phyloP scores from a whole-genome alignment of 2,113 vertebrate species.

The Bagarius yarrelli region DNA sequence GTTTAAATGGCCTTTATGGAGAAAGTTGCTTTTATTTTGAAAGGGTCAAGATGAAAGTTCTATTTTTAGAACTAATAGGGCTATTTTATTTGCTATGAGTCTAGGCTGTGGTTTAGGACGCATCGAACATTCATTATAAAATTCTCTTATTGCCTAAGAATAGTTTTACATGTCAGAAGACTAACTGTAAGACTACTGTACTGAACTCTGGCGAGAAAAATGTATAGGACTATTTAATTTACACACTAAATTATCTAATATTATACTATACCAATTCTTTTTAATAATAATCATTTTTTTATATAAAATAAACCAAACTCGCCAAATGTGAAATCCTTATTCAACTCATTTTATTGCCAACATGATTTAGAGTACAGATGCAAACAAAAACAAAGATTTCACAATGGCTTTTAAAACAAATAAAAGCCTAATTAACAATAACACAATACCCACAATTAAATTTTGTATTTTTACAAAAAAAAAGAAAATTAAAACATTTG shows the following conservation, averaged over 20 bases:
- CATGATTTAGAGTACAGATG: constrained; percentile 74
- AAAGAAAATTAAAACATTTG: constrained; percentile 69
- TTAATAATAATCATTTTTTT: background rate
- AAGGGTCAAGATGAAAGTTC: background rate
- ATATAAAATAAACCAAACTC: constrained; percentile 29
- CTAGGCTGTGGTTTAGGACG: constrained; percentile 6
- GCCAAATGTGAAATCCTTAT: constrained; percentile 55
- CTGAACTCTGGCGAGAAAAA: background rate
- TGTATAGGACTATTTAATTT: too few species aligned
- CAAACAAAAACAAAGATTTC: constrained; percentile 65
- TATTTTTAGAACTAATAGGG: background rate
- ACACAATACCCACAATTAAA: constrained; percentile 64
- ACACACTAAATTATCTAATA: constrained; percentile 1
- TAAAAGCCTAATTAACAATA: constrained; percentile 72
- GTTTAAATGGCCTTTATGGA: background rate
- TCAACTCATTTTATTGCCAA: constrained; percentile 77
- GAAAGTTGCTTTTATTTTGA: constrained; percentile 1
- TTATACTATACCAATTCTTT: background rate
- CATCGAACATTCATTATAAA: background rate
- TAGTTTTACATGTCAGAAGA: constrained; percentile 62
- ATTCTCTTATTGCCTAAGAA: constrained; percentile 9
- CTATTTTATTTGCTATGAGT: background rate
- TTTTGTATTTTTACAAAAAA: constrained; percentile 63
- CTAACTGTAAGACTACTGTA: constrained; percentile 57
- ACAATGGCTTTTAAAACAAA: constrained; percentile 72